These are phyloP conservation scores for Meteorus sp. DNA, from an alignment of 1,140 invertebrate species.

Conservation along the genomic window DNA sequence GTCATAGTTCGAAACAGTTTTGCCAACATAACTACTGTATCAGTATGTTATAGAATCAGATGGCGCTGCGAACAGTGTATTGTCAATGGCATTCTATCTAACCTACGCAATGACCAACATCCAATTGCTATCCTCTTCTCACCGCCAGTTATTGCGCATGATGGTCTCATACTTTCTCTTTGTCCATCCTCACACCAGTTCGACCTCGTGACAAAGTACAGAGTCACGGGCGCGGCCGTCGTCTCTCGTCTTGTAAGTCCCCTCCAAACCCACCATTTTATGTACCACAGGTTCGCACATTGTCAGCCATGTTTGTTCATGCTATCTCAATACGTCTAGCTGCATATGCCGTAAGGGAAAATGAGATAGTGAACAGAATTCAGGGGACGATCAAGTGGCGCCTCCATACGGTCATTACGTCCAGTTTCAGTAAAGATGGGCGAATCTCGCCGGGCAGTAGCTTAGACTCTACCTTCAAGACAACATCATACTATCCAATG, in stretches of 20 bases:
- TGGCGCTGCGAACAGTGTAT: not conserved
- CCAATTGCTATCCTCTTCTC: not conserved
- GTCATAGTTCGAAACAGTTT: not conserved
- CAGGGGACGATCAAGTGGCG: conserved; percentile 33
- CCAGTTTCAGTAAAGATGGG: conserved; percentile 55
- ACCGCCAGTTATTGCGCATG: not conserved
- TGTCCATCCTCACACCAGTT: not conserved
- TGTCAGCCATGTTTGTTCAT: not conserved
- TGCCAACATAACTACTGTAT: not conserved
- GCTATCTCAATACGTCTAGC: not conserved
- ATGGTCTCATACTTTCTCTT: not conserved
- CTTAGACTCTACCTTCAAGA: conserved; percentile 58
- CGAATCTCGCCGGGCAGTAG: conserved; percentile 57
- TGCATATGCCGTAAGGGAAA: not conserved
- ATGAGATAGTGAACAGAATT: not conserved
- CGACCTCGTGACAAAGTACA: not conserved
- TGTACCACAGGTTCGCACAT: no score
- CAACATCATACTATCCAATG: conserved; percentile 52
- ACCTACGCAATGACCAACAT: no score
- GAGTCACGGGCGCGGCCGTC: conserved; percentile 1
- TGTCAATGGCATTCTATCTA: no score
- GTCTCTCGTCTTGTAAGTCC: not conserved
- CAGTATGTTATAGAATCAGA: not conserved
- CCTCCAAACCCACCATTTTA: not conserved
- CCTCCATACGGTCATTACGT: conserved; percentile 36